These are phyloP conservation scores for Cylas formicarius DNA, from an alignment of 1,140 invertebrate genomes.

Conservation along the genomic window DNA sequence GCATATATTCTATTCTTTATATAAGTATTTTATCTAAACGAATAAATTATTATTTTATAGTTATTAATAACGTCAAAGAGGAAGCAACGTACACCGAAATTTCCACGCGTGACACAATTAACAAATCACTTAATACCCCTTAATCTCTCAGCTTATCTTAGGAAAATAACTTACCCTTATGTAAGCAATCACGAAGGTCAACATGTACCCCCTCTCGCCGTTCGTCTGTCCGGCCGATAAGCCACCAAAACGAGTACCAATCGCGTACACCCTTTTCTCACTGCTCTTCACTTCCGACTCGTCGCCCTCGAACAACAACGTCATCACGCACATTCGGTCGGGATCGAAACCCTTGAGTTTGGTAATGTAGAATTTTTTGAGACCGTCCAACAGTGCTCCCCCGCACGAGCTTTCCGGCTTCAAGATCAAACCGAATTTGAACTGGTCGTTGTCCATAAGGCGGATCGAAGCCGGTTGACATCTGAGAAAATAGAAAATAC, in stretches of 20 bases:
- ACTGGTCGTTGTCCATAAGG: conserved; percentile 96
- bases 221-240: conserved; percentile 87
- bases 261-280: conserved; percentile 77
- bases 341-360: conserved; percentile 84
- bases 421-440: conserved; percentile 85
- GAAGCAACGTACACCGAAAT: no score
- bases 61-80: no score
- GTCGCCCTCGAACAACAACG: conserved; percentile 85
- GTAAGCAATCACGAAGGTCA: conserved; percentile 99
- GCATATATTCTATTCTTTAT: no score
- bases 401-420: conserved; percentile 69
- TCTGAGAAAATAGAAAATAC: conserved; percentile 42
- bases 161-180: conserved; percentile 80
- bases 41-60: no score
- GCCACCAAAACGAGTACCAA: conserved; percentile 67
- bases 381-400: conserved; percentile 62
- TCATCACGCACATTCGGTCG: conserved; percentile 79
- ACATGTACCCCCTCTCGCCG: conserved; percentile 87
- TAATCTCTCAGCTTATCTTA: no score
- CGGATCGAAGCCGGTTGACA: conserved; percentile 91
- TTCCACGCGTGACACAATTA: no score
- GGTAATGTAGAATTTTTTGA: conserved; percentile 88
- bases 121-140: no score
- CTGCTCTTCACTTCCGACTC: conserved; percentile 64
- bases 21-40: no score